Base-by-base conservation (phyloP, 2,113 vertebrate species). In the Sceloporus tristichus region DNA sequence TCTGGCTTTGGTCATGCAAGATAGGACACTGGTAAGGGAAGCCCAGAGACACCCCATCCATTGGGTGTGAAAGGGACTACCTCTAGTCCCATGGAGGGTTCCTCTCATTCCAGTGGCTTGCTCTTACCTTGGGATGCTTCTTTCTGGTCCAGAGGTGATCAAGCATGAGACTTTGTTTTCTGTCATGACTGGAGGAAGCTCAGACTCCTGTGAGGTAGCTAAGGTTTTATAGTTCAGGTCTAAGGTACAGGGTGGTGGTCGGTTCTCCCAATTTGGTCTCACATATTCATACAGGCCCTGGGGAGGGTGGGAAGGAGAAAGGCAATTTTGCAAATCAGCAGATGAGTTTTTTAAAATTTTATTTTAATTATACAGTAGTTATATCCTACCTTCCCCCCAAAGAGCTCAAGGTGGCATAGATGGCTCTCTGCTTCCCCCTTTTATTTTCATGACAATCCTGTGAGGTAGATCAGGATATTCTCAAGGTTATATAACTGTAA, bases 201-300 rank as follows among this genome's bases (percentile, higher is more conserved):
- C 86, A 9, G 59, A n/a, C 2, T 89, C 87, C 0, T 90, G 84
- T 27, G 95, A 88, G 0, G 93, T 91, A n/a, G 96, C 94, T 86
- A 98, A 99, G 9, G 83, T 94, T 14, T 94, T 87, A 83, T 97
- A 98, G 92, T 97, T 96, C 62, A 98, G 40, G 4, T 90, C 84
- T 40, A 92, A 53, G 0, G 94, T 92, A 0, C 89, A 81, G 53
- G 88, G 93, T n/a, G 79, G 93, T 66, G 90, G 84, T 6, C 86
- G 85, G 77, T 84, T 71, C 5, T 94, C 87, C 85, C 90, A 92
- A 27, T 83, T 87, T 0, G 95, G 96, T 1, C 85, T 92, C 19
- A 98, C 95, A 23, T 97, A 98, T 92, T 98, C 98, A 91, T 97
- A 98, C 25, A 98, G 94, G 59, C 98, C 98, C 98, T 99, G 89